These are phyloP conservation scores for Ylistrum balloti DNA, from an alignment of 1,140 invertebrate species.

Conservation along the genomic window DNA sequence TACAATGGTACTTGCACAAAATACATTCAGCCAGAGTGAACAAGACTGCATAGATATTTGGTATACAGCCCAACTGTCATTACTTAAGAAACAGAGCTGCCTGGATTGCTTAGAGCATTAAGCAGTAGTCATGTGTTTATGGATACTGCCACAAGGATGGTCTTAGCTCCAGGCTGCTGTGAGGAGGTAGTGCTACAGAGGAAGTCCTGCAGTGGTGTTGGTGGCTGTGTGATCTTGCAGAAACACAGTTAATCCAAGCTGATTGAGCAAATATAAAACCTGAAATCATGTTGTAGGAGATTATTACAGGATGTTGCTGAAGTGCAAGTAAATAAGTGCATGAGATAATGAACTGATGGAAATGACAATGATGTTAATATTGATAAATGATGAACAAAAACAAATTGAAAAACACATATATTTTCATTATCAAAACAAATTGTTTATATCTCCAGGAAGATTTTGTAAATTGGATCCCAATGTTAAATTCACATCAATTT, in stretches of 20 bases:
- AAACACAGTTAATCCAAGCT: slow-evolving; percentile 14
- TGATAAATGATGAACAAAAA: not conserved
- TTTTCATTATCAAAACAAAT: slow-evolving; percentile 34
- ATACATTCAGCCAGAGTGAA: too few relatives aligned
- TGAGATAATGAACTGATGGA: not conserved
- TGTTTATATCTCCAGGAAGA: not conserved
- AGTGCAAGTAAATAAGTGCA: slow-evolving; percentile 39
- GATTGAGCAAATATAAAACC: not conserved
- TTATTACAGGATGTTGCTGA: not conserved
- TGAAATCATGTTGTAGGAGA: not conserved
- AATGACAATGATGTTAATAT: slow-evolving; percentile 15
- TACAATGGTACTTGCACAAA: too few relatives aligned
- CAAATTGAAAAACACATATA: slow-evolving; percentile 11
- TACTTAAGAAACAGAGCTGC: too few relatives aligned
- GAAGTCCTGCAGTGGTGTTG: not conserved
- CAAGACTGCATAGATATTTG: too few relatives aligned
- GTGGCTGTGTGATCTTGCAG: not conserved
- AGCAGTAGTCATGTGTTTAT: too few relatives aligned
- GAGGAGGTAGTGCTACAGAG: too few relatives aligned
- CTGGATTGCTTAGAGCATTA: too few relatives aligned
- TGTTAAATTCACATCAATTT: not conserved
- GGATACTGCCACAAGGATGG: too few relatives aligned
- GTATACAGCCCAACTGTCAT: too few relatives aligned
- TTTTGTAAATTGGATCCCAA: not conserved
- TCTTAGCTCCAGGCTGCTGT: too few relatives aligned